Evolutionary conservation across 2,113 vertebrate genomes (phyloP), one percentile per base, ranked within the genome.

Genomic region (Riparia riparia): DNA sequence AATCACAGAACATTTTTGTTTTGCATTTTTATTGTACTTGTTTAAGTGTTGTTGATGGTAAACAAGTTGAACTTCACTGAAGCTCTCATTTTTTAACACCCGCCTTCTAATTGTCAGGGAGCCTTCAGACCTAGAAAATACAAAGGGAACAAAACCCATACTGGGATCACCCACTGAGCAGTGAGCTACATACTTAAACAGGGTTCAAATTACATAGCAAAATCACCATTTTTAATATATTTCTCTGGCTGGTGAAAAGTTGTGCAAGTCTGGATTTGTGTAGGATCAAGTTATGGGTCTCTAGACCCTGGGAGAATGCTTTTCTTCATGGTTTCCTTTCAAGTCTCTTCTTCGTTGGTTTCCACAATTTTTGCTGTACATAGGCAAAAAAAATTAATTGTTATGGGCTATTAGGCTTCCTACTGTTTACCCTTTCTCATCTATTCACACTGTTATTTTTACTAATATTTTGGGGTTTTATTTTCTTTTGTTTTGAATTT

Each of bases 201-300:
- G 11, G 4, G 4, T 34, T 78, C 60, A 37, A 71, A 47, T 7
- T 39, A 25, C 7, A 14, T 26, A 44, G 6, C 12, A 92, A 26
- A 6, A 12, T 29, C 15, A 73, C 6, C 2, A 45, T 17, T 61
- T 86, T 68, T 53, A 3, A 8, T 21, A 5, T 53, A 6, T 45
- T 84, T 87, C 61, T 68, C 17, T 34, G 24, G 1, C 24, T 80
- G 9, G 17, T 64, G 14, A 6, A 84, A 65, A 50, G 6, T 2
- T 6, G 13, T 28, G 28, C 32, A 54, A 7, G 3, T 45, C 28
- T 32, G 24, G 14, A 45, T 57, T 60, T 84, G 10, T 68, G 45
- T 10, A 58, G 2, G 12, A 4, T 34, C n/a, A 81, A 0, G 0
- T 58, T 53, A 37, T 0, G 1, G 6, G 5, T 7, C 1, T 51